These are phyloP conservation scores for Mellivora capensis DNA, from an alignment of 2,113 vertebrate species.

Conservation along the genomic window DNA sequence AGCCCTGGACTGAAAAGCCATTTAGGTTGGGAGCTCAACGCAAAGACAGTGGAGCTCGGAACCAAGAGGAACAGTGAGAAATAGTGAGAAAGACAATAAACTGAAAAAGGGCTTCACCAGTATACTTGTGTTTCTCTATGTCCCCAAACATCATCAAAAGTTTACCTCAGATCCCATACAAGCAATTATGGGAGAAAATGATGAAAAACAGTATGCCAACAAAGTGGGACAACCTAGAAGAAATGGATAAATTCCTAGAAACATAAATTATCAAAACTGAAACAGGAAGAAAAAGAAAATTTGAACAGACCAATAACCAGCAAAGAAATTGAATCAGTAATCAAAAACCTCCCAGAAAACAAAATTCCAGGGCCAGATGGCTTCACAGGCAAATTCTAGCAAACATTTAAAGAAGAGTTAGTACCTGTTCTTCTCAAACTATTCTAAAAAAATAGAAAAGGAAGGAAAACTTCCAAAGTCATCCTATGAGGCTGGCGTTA, in stretches of 20 bases:
- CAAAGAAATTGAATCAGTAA: background rate
- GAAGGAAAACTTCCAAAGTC: too few species aligned
- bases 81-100: background rate
- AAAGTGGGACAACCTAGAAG: background rate
- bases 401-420: too few species aligned
- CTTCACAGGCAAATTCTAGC: background rate
- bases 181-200: background rate
- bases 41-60: background rate
- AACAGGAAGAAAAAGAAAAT: background rate
- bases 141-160: background rate
- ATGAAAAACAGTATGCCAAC: background rate
- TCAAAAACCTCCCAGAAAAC: background rate
- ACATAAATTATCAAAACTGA: background rate
- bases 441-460: too few species aligned
- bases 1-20: background rate
- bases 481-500: too few species aligned
- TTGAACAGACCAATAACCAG: background rate
- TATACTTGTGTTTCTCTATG: background rate
- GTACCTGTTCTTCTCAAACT: too few species aligned
- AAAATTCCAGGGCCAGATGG: background rate
- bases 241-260: background rate
- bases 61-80: background rate
- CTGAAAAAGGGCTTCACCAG: background rate
- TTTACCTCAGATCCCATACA: background rate
- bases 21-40: background rate